phyloP scores from a whole-genome alignment of 2,113 vertebrate genomes.

The Cryptomyrus ogoouensis region DNA sequence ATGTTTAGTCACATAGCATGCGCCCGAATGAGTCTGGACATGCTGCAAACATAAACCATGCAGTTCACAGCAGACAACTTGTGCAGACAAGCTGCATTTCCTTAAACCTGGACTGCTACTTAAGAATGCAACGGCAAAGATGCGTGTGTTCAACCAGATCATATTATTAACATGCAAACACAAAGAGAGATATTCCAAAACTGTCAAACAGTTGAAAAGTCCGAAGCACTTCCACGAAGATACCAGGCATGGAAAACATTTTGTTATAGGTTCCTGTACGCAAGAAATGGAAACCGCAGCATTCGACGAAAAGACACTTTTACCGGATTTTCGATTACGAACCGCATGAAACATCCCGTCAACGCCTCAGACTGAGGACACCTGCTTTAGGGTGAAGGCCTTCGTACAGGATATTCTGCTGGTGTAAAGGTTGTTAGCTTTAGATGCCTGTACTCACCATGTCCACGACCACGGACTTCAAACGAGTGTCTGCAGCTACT shows the following conservation, averaged over 20 bases:
- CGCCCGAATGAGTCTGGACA: constrained; percentile 56
- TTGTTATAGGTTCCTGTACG: background rate
- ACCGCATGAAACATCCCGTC: background rate
- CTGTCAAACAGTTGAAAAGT: background rate
- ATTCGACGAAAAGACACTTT: background rate
- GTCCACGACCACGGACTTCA: constrained; percentile 32
- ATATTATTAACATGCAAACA: background rate
- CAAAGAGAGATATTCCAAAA: background rate
- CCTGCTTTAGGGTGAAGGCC: background rate
- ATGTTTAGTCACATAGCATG: background rate
- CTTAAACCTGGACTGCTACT: background rate
- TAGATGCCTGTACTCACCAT: constrained; percentile 49
- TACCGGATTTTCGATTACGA: background rate
- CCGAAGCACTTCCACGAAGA: background rate
- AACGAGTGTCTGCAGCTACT: constrained; percentile 34
- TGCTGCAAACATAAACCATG: constrained; percentile 46
- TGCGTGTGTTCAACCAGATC: background rate
- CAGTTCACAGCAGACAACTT: background rate
- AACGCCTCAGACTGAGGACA: background rate
- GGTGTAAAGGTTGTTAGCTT: background rate
- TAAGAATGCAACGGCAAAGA: background rate
- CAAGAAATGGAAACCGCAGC: background rate
- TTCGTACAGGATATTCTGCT: background rate
- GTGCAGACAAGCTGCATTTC: constrained; percentile 5
- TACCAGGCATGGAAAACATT: background rate